phyloP scores from a whole-genome alignment of 2,113 vertebrate species.

The Ictidomys tridecemlineatus region DNA sequence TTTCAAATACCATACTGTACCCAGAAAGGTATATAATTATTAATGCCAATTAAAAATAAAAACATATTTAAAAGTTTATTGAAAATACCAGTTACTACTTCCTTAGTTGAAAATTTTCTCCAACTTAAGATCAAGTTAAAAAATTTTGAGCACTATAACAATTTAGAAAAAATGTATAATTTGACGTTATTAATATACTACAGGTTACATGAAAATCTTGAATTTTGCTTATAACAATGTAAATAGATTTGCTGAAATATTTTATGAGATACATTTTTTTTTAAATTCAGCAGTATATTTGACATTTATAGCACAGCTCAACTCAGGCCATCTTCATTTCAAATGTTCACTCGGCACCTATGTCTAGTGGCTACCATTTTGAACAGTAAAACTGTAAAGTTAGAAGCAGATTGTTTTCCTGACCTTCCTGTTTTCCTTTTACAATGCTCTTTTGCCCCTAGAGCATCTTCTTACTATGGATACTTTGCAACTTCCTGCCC shows the following conservation, averaged over 20 bases:
- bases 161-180: not conserved
- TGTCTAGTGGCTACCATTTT: not conserved
- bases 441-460: not conserved
- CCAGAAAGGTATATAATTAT: not conserved
- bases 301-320: not conserved
- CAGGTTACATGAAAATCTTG: not conserved
- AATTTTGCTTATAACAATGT: not conserved
- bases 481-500: not conserved
- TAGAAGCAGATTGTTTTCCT: not conserved
- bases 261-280: not conserved
- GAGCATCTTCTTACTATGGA: not conserved
- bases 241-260: not conserved
- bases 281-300: not conserved
- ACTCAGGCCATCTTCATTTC: not conserved
- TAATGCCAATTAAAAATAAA: not conserved
- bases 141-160: not conserved
- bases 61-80: not conserved
- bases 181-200: not conserved
- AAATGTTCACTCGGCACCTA: not conserved
- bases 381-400: not conserved
- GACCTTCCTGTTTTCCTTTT: not conserved
- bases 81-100: not conserved
- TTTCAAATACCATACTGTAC: not conserved
- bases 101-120: not conserved
- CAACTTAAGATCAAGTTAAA: constrained; percentile 1